phyloP scores from a whole-genome alignment of 2,888 invertebrate genomes.

The Phymatocera aterrima region DNA sequence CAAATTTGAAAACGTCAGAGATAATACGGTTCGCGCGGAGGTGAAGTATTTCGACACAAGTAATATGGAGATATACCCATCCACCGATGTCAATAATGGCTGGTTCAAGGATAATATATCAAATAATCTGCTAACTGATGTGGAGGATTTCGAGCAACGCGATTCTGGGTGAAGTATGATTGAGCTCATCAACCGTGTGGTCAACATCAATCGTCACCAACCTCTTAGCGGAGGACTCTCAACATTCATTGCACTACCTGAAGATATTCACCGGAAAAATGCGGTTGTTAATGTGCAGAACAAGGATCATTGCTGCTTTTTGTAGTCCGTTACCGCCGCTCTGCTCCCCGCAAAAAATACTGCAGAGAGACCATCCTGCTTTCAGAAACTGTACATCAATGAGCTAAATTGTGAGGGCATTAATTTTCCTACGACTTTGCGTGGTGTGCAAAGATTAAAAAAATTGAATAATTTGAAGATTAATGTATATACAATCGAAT shows the following conservation, averaged over 20 bases:
- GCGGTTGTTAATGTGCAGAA: slow-evolving; percentile 57
- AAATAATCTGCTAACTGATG: too few relatives aligned
- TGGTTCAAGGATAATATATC: too few relatives aligned
- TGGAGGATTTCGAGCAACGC: too few relatives aligned
- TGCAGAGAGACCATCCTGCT: slow-evolving; percentile 42
- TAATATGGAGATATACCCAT: too few relatives aligned
- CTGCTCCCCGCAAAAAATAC: slow-evolving; percentile 47
- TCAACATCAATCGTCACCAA: slow-evolving; percentile 48
- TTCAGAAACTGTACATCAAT: slow-evolving; percentile 50
- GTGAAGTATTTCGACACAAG: too few relatives aligned
- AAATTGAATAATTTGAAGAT: slow-evolving; percentile 53
- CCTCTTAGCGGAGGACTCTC: slow-evolving; percentile 45
- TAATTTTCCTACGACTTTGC: slow-evolving; percentile 51
- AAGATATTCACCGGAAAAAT: too few relatives aligned
- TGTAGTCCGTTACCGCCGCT: slow-evolving; percentile 51
- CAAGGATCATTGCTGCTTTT: slow-evolving; percentile 54
- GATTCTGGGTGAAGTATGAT: slow-evolving; percentile 53
- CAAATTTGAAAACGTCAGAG: too few relatives aligned
- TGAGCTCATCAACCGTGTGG: slow-evolving; percentile 48
- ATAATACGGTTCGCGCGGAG: too few relatives aligned
- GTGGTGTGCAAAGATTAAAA: slow-evolving; percentile 51
- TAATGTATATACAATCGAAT: slow-evolving; percentile 54
- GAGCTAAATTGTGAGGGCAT: slow-evolving; percentile 51
- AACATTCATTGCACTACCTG: too few relatives aligned
- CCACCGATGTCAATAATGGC: too few relatives aligned